Conservation (phyloP, 2,888 invertebrate genomes). For the Sussaba pulchella region DNA sequence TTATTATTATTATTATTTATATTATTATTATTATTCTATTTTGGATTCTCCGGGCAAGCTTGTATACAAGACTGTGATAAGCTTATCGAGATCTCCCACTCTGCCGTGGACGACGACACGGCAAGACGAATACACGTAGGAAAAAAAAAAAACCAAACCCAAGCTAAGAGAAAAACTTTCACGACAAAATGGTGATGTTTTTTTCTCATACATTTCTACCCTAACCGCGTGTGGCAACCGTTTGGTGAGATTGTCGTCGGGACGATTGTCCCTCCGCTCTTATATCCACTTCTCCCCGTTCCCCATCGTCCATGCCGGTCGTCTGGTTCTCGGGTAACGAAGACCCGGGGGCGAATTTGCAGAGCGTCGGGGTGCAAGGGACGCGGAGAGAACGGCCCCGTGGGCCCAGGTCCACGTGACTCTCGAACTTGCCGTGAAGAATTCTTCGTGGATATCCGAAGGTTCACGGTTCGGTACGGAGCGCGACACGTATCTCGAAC, state of each 20-base stretch:
- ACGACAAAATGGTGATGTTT: constrained; percentile 40
- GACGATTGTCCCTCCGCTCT: constrained; percentile 6
- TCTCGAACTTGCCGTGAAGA: constrained; percentile 44
- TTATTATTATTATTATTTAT: no score
- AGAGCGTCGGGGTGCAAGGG: constrained; percentile 63
- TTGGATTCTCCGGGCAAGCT: no score
- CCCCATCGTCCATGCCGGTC: not conserved
- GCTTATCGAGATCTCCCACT: not conserved
- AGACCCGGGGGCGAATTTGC: constrained; percentile 36
- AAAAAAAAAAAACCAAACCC: no score
- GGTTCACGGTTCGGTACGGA: constrained; percentile 1
- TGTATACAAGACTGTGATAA: no score
- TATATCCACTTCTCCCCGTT: no score
- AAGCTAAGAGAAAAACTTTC: constrained; percentile 62
- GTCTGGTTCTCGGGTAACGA: constrained; percentile 24
- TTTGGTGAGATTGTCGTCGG: constrained; percentile 38
- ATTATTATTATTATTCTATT: no score
- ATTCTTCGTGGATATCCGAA: constrained; percentile 63
- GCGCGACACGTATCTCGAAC: constrained; percentile 55
- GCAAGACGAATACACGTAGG: constrained; percentile 10
- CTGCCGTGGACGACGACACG: constrained; percentile 8
- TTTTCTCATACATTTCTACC: constrained; percentile 44
- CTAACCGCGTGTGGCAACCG: constrained; percentile 64
- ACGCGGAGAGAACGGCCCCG: constrained; percentile 50
- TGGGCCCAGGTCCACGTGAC: constrained; percentile 46